Base-by-base conservation (phyloP, 2,888 invertebrate species). In the Orchestes rusci region DNA sequence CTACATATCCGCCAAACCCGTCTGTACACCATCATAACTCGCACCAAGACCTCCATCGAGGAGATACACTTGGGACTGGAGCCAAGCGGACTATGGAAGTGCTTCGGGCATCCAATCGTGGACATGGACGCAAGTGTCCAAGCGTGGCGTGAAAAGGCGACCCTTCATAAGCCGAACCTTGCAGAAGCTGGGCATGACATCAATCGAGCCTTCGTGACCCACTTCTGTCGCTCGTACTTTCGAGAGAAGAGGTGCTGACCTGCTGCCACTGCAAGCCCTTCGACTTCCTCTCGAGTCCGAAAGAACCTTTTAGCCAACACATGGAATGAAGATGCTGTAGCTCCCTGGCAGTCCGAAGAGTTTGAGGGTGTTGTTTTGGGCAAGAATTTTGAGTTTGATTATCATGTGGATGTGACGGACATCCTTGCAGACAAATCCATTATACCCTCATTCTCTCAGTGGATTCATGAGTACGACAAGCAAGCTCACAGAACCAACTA, bases 21-120 rank as follows among this genome's bases (percentile, higher is more conserved):
- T n/a, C n/a, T n/a, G n/a, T n/a, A n/a, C n/a, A n/a, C n/a, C n/a
- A n/a, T n/a, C n/a, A n/a, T n/a, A n/a, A n/a, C n/a, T n/a, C n/a
- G 4, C n/a, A 35, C 29, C 8, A 37, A 37, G 17, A 17, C n/a
- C n/a, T n/a, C n/a, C n/a, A n/a, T n/a, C n/a, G n/a, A n/a, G n/a
- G n/a, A n/a, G n/a, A n/a, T 34, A 16, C 33, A 34, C 17, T 8
- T 41, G 3, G n/a, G 3, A 2, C 20, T 41, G n/a, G 41, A 41
- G n/a, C 2, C 17, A 12, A 41, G 41, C n/a, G 41, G 41, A 2
- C 18, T 41, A 17, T 41, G 29, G 41, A 41, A 41, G 12, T 41
- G 41, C 27, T 41, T 41, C 15, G 41, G 41, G 1, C 41, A 41
- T 12, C 41, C 41, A 2, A 20, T 41, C 8, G 16, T 41, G 2